Evolutionary conservation across 2,888 invertebrate genomes (phyloP).

Genomic region (Diachrysia chrysitis): DNA sequence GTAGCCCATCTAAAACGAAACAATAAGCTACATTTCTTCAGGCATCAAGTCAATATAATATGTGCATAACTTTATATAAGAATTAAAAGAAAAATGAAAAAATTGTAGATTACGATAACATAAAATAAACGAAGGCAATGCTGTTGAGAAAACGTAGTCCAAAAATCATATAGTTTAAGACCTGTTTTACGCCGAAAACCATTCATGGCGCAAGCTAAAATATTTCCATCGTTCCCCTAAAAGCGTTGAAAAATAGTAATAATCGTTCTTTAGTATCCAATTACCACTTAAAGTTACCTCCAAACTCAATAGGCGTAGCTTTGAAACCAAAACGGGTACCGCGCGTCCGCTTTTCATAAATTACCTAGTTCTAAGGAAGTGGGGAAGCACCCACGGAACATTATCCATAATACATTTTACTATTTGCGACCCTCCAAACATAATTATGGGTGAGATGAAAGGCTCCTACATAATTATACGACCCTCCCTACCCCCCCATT

Average conservation of each 20-base stretch:
- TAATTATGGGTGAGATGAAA: constrained; percentile 77
- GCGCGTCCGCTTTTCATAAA: constrained; percentile 28
- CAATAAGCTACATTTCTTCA: too few species aligned
- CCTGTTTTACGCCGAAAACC: background rate
- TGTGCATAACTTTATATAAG: background rate
- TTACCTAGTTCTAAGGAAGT: background rate
- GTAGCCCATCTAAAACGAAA: too few species aligned
- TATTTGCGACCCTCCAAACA: constrained; percentile 60
- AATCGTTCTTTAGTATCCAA: constrained; percentile 8
- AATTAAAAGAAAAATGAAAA: background rate
- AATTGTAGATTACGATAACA: background rate
- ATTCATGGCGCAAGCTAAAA: background rate
- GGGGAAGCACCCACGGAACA: constrained; percentile 11
- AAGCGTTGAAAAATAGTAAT: constrained; percentile 4
- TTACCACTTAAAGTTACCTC: constrained; percentile 8
- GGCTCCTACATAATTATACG: constrained; percentile 62
- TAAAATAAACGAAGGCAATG: background rate
- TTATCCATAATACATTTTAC: constrained; percentile 59
- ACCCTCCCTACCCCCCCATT: constrained; percentile 59
- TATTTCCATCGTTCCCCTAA: background rate
- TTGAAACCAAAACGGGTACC: constrained; percentile 15
- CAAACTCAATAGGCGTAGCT: background rate
- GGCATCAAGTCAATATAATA: background rate
- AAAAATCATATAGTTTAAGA: background rate
- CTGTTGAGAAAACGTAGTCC: background rate